These are phyloP conservation scores for Synergus laeviventris DNA, from an alignment of 2,888 invertebrate genomes.

Conservation along the genomic window DNA sequence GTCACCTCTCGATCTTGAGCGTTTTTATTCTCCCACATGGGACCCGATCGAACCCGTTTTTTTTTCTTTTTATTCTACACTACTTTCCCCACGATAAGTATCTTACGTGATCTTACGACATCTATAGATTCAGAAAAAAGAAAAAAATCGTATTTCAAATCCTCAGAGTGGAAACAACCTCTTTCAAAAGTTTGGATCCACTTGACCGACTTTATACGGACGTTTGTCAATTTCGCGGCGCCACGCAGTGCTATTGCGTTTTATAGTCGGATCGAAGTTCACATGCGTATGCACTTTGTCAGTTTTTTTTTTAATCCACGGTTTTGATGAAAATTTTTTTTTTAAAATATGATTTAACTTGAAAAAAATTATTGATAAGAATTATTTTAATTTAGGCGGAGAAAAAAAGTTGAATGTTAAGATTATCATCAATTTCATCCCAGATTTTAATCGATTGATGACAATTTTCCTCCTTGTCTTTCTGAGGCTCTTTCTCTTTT, in stretches of 20 bases:
- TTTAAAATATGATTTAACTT: not conserved
- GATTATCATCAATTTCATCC: not conserved
- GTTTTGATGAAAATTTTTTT: not conserved
- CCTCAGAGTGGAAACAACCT: constrained; percentile 52
- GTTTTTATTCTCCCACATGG: constrained; percentile 70
- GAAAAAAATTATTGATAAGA: not conserved
- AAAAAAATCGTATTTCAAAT: constrained; percentile 56
- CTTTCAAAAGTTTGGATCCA: constrained; percentile 60
- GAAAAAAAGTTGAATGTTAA: no score
- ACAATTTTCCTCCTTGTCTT: not conserved
- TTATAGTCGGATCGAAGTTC: constrained; percentile 21
- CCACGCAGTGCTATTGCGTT: constrained; percentile 46
- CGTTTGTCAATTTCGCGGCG: constrained; percentile 58
- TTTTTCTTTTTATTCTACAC: constrained; percentile 46
- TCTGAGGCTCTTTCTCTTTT: not conserved
- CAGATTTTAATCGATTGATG: not conserved
- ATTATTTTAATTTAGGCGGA: no score
- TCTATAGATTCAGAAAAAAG: constrained; percentile 54
- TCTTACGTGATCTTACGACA: constrained; percentile 42
- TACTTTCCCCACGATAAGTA: constrained; percentile 50
- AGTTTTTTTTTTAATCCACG: not conserved
- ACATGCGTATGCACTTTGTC: not conserved
- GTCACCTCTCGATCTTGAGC: constrained; percentile 58
- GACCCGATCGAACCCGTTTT: constrained; percentile 54
- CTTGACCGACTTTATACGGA: constrained; percentile 67